phyloP scores from a whole-genome alignment of 1,140 invertebrate species.

The Drosophila mauritiana region DNA sequence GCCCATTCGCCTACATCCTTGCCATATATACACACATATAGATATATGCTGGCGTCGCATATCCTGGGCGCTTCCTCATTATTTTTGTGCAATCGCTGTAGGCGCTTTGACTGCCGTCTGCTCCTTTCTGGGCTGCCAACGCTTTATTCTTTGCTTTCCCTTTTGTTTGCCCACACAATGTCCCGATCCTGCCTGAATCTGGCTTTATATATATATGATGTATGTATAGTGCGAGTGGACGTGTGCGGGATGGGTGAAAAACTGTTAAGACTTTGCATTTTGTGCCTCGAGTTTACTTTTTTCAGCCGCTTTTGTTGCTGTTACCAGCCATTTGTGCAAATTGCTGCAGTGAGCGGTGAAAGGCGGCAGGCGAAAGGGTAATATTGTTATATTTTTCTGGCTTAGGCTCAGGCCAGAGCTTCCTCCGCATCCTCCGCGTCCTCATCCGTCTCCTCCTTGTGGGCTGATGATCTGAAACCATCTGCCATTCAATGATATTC shows the following conservation, averaged over 20 bases:
- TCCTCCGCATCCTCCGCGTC: background rate
- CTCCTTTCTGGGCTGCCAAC: constrained; percentile 26
- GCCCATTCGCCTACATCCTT: constrained; percentile 22
- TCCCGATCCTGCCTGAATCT: constrained; percentile 42
- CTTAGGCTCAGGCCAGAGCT: background rate
- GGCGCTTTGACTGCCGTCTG: constrained; percentile 58
- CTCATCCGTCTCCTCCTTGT: no score
- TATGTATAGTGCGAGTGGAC: no score
- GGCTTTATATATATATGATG: background rate
- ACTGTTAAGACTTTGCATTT: constrained; percentile 80
- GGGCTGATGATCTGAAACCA: constrained; percentile 15
- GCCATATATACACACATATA: constrained; percentile 10
- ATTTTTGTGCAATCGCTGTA: constrained; percentile 82
- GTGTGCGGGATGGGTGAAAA: constrained; percentile 37
- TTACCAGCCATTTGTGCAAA: constrained; percentile 76
- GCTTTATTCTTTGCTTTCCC: constrained; percentile 41
- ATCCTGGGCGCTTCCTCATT: constrained; percentile 80
- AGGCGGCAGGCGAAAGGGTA: constrained; percentile 12
- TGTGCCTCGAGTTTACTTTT: constrained; percentile 56
- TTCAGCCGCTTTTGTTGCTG: constrained; percentile 57
- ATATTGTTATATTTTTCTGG: constrained; percentile 30
- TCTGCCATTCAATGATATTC: constrained; percentile 37
- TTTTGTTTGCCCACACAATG: constrained; percentile 62
- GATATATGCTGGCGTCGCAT: constrained; percentile 51
- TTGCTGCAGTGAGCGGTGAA: constrained; percentile 56